These are phyloP conservation scores for Zonotrichia leucophrys DNA, from an alignment of 2,113 vertebrate species.

Conservation along the genomic window DNA sequence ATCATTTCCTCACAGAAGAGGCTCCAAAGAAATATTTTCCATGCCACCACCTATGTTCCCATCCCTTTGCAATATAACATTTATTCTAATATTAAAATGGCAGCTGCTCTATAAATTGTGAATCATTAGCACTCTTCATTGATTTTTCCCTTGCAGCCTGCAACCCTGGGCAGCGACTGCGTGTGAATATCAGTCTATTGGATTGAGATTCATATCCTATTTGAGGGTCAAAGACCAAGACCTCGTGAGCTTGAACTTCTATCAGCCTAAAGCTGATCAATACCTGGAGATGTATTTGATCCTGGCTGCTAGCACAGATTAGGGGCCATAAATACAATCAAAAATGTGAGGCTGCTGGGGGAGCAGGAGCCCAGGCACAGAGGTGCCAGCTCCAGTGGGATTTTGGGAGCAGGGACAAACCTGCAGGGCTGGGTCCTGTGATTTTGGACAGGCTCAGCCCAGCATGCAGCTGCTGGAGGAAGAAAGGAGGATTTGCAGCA, in stretches of 20 bases:
- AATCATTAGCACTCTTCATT: conserved; percentile 85
- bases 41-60: conserved; percentile 70
- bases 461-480: fast-evolving
- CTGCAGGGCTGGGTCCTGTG: background rate
- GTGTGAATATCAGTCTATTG: conserved; percentile 86
- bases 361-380: background rate
- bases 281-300: conserved; percentile 83
- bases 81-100: conserved; percentile 91
- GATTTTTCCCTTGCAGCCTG: conserved; percentile 74
- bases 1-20: conserved; percentile 78
- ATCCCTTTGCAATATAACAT: conserved; percentile 76
- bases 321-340: conserved; percentile 84
- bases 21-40: conserved; percentile 80
- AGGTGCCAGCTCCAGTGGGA: background rate
- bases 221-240: conserved; percentile 95
- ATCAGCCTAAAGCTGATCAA: conserved; percentile 87
- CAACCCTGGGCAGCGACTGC: conserved; percentile 41
- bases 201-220: conserved; percentile 99
- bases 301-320: conserved; percentile 75
- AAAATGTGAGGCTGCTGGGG: conserved; percentile 5
- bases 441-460: background rate
- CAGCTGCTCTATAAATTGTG: conserved; percentile 90
- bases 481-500: background rate
- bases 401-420: background rate
- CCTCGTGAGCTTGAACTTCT: conserved; percentile 79